These are phyloP conservation scores for Leptobrachium leishanense DNA, from an alignment of 2,113 vertebrate species.

Conservation along the genomic window DNA sequence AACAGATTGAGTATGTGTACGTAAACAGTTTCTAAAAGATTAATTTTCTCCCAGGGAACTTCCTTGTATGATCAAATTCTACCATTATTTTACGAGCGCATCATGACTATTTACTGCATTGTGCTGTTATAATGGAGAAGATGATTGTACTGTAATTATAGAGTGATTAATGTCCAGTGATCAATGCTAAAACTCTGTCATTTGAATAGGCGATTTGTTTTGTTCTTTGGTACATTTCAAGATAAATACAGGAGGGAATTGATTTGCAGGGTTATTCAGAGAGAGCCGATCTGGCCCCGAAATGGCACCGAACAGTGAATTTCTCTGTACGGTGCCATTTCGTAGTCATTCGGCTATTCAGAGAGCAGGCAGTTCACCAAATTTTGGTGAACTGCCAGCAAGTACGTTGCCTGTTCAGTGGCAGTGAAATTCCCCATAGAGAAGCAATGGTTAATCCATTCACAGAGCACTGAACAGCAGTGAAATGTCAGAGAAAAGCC, in stretches of 20 bases:
- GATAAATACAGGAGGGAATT: neutral
- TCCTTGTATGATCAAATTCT: neutral
- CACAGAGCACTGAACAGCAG: no score
- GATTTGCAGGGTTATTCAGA: no score
- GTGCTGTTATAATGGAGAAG: neutral
- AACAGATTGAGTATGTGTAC: neutral
- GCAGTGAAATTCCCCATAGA: no score
- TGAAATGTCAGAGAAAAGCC: no score
- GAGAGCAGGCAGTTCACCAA: no score
- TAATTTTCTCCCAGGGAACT: neutral
- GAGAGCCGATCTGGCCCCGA: no score
- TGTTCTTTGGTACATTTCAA: neutral
- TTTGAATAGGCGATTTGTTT: neutral
- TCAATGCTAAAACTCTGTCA: neutral
- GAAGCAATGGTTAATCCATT: no score
- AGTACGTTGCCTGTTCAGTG: no score
- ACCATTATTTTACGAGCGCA: neutral
- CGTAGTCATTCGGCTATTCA: no score
- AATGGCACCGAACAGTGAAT: no score
- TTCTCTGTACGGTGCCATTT: no score
- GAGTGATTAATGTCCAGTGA: neutral
- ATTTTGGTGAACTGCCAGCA: no score
- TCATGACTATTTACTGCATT: slow-evolving; percentile 3
- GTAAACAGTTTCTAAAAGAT: neutral
- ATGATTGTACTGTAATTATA: neutral